Evolutionary conservation across 1,140 invertebrate species (phyloP), one percentile per base, ranked within the genome.

Genomic region (Acyrthosiphon pisum): DNA sequence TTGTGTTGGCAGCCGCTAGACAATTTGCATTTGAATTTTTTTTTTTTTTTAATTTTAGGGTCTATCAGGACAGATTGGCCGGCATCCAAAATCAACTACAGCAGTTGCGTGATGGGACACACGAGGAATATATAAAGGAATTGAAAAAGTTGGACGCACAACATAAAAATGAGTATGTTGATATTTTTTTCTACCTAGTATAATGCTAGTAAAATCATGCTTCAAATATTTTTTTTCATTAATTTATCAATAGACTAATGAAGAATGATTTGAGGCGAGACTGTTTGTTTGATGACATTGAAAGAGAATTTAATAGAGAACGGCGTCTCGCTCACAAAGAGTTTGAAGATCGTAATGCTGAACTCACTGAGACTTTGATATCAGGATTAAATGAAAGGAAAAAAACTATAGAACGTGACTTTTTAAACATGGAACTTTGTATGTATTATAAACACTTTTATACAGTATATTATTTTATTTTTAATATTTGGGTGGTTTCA

Each of bases 321-420:
- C 98, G 98, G 95, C 97, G 97, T 95, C 97, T 97, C 48, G 97
- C 98, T 7, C 97, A 96, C 1, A 97, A 98, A 95, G 98, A 99
- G 94, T 99, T 98, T 96, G 98, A 99, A 95, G 98, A 99, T 94
- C 99, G 99, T 95, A 99, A 99, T 95, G 96, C 98, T 94, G 98
- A 99, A 95, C 95, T 99, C 23, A 97, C 97, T 94, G 98, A 99
- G 95, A 98, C 97, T 95, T 95, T 99, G 30, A 96, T 99, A 23
- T 96, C 97, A 60, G 98, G 99, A 95, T 97, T 99, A 95, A 98
- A 99, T 95, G 99, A 94, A 94, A 99, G 99, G 94, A 96, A 97
- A 94, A 97, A 97, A 94, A 96, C 97, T 94, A 98, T 99, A 94
- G 98, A 99, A 95, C 96, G 96, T 94, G 99, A 99, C 95, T 95